Conservation (phyloP, 1,140 invertebrate genomes). For the Drosophila kohkoa region DNA sequence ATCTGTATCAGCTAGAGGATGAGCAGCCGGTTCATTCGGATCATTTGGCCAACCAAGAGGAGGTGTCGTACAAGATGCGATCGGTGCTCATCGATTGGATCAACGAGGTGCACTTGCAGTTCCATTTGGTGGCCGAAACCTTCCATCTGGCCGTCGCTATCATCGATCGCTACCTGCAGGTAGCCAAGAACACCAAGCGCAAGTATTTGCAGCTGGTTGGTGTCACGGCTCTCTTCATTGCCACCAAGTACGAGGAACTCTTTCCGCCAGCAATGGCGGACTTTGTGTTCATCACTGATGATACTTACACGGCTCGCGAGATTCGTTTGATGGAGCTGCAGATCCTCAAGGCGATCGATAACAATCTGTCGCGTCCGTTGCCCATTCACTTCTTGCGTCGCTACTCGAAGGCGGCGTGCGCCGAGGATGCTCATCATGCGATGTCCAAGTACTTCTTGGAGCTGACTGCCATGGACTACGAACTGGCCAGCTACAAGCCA, state of each 20-base stretch:
- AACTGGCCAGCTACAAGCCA: conserved; percentile 92
- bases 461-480: conserved; percentile 92
- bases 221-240: conserved; percentile 95
- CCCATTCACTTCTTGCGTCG: conserved; percentile 95
- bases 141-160: conserved; percentile 95
- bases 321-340: conserved; percentile 94
- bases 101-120: conserved; percentile 95
- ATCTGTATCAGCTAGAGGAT: conserved; percentile 89
- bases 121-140: conserved; percentile 95
- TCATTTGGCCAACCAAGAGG: conserved; percentile 87
- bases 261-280: conserved; percentile 94
- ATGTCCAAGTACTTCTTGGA: conserved; percentile 98
- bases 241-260: conserved; percentile 98
- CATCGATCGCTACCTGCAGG: conserved; percentile 96
- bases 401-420: conserved; percentile 88
- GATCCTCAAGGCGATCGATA: conserved; percentile 91
- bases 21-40: conserved; percentile 86
- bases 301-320: conserved; percentile 92
- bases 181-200: conserved; percentile 86
- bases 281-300: conserved; percentile 97
- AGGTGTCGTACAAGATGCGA: conserved; percentile 92
- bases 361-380: conserved; percentile 93
- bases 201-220: conserved; percentile 95
- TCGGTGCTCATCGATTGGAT: conserved; percentile 96
- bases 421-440: conserved; percentile 90